Percentiles rank a stretch among this genome's conserved stretches.
Evolutionary conservation across 2,797 vertebrate species (phyloP).

Genomic region (Heteromormyrus szaboi): DNA sequence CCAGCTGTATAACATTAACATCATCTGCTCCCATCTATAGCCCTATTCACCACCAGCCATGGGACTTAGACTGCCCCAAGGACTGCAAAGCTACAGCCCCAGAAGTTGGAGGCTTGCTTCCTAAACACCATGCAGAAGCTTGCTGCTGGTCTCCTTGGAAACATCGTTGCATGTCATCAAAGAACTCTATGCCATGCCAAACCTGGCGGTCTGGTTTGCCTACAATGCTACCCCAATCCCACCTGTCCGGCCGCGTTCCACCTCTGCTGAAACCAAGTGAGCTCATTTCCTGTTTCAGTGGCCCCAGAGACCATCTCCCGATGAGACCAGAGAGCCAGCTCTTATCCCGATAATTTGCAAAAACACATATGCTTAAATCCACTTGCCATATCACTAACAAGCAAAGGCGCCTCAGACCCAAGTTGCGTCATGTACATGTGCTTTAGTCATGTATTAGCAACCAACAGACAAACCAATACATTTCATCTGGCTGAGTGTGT

Average conservation of each 20-base stretch:
- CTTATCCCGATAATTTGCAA: not conserved
- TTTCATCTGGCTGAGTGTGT: not conserved
- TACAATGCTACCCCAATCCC: slow-evolving; percentile 25
- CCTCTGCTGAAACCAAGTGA: slow-evolving; percentile 29
- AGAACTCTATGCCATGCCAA: slow-evolving; percentile 47
- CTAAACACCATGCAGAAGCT: not conserved
- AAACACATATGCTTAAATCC: not conserved
- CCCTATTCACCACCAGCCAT: not conserved
- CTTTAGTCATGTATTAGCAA: not conserved
- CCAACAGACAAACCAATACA: not conserved
- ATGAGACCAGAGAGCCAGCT: not conserved
- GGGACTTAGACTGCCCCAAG: not conserved
- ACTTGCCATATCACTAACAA: not conserved
- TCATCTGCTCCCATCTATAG: slow-evolving; percentile 2
- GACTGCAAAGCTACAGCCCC: not conserved
- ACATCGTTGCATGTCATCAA: slow-evolving; percentile 44
- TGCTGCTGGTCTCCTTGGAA: slow-evolving; percentile 43
- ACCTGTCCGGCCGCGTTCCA: slow-evolving; percentile 32
- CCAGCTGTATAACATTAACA: not conserved
- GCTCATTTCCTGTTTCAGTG: slow-evolving; percentile 26
- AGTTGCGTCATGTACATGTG: not conserved
- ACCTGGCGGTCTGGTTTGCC: slow-evolving; percentile 60
- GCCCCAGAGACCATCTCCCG: not conserved
- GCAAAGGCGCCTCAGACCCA: not conserved
- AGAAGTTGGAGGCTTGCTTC: too few species aligned